Evolutionary conservation across 2,888 invertebrate genomes (phyloP), one percentile per base, ranked within the genome.

Genomic region (Timema cristinae): DNA sequence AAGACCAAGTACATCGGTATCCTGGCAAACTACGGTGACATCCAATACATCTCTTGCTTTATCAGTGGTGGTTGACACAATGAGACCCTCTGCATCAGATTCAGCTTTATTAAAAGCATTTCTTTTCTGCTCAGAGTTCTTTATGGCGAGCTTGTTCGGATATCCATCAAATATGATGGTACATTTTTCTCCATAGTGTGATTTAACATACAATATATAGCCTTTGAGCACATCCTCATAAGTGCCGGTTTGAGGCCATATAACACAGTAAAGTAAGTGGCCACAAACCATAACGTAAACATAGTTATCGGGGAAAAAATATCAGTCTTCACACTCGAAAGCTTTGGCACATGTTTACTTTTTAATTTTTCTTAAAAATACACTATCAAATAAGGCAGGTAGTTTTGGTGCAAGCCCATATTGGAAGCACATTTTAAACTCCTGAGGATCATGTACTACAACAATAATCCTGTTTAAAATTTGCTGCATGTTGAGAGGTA

Each of bases 241-340:
- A n/a, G 59, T 59, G 9, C 16, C 9, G 1, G 59, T 5, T 59
- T 32, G 59, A 16, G 15, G n/a, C 59, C 59, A 1, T 11, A 59
- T 59, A n/a, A 6, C 59, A 59, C 59, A 59, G n/a, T 59, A 9
- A 59, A 59, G 59, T 59, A 59, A 59, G 59, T 59, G 59, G 32
- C 15, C 9, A 59, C 59, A 6, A 9, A 13, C 59, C 10, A 59
- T 59, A 13, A 59, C n/a, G 15, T 13, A 59, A 59, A n/a, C 8
- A n/a, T 4, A 11, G 13, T 59, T 32, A 59, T 32, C 32, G n/a
- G 59, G 59, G 8, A 59, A 5, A n/a, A 32, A 59, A 59, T 9
- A 11, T 7, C 0, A 59, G 59, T 59, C 59, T 32, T n/a, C 10
- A 59, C 59, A 11, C 32, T 59, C n/a, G 32, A 59, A 59, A 59